Percentiles rank a stretch among this genome's conserved stretches.
Conservation (phyloP, 2,888 invertebrate species). For the Pseudanteris insignis region DNA sequence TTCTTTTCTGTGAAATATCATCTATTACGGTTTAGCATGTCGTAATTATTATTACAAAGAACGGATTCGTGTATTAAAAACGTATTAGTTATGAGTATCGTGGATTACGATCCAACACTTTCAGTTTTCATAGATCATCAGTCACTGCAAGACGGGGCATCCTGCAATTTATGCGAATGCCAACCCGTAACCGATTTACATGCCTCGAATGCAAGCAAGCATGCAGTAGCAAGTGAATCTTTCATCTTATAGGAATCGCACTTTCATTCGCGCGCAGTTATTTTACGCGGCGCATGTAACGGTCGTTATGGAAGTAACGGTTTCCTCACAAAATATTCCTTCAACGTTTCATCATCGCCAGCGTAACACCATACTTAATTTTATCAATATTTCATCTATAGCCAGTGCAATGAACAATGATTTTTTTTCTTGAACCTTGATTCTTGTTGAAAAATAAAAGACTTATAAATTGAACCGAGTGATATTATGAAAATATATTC, state of each 20-base stretch:
- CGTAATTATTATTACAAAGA: neutral
- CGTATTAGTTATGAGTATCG: constrained; percentile 7
- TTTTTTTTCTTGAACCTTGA: neutral
- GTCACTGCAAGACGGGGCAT: too few species aligned
- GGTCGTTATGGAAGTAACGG: constrained; percentile 25
- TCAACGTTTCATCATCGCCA: constrained; percentile 16
- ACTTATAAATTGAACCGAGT: too few species aligned
- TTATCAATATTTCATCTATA: constrained; percentile 11
- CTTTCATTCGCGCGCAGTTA: constrained; percentile 41
- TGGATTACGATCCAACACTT: constrained; percentile 25
- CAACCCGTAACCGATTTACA: constrained; percentile 43
- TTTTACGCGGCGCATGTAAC: constrained; percentile 27
- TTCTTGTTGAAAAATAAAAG: too few species aligned
- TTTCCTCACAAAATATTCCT: constrained; percentile 22
- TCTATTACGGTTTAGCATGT: too few species aligned
- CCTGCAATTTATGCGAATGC: constrained; percentile 25
- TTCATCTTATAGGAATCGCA: constrained; percentile 32
- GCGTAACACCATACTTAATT: constrained; percentile 9
- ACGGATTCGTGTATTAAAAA: neutral
- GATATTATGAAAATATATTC: too few species aligned
- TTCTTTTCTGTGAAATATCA: too few species aligned
- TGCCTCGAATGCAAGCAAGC: constrained; percentile 39
- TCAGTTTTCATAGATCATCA: constrained; percentile 32
- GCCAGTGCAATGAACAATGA: constrained; percentile 4
- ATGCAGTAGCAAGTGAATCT: constrained; percentile 38